Conservation (phyloP, 2,888 invertebrate species). For the Agrochola litura region DNA sequence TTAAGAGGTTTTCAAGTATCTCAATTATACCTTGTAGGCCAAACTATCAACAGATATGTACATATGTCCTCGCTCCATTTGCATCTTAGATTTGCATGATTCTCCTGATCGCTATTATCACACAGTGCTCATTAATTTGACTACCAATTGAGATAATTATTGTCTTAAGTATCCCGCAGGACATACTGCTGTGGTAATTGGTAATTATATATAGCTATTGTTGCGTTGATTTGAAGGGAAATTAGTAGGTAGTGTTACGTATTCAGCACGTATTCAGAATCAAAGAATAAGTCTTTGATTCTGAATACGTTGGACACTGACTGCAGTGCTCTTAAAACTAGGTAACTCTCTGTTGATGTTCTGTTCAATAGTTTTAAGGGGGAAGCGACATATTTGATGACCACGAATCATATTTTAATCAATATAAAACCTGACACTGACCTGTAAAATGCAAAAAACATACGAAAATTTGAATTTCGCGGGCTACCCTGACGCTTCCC, state of each 20-base stretch:
- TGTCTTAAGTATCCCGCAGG: conserved; percentile 27
- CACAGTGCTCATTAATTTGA: conserved; percentile 43
- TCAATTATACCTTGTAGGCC: no score
- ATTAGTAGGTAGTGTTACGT: background rate
- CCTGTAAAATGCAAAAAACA: no score
- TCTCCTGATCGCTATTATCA: conserved; percentile 35
- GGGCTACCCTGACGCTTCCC: no score
- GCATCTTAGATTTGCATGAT: conserved; percentile 37
- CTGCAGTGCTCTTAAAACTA: background rate
- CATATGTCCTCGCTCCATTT: background rate
- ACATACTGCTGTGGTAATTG: conserved; percentile 17
- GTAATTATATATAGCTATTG: conserved; percentile 37
- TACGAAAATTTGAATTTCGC: no score
- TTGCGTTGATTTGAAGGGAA: conserved; percentile 18
- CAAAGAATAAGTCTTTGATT: background rate
- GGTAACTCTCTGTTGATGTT: no score
- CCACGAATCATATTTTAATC: no score
- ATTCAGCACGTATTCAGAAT: no score
- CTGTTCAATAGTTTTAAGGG: background rate
- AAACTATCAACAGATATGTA: background rate
- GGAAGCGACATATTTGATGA: no score
- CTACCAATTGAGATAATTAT: conserved; percentile 49
- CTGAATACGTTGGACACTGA: background rate
- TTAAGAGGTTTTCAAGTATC: background rate
- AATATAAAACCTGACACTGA: no score